Evolutionary conservation across 2,797 vertebrate genomes (phyloP).

Genomic region (Emys orbicularis): DNA sequence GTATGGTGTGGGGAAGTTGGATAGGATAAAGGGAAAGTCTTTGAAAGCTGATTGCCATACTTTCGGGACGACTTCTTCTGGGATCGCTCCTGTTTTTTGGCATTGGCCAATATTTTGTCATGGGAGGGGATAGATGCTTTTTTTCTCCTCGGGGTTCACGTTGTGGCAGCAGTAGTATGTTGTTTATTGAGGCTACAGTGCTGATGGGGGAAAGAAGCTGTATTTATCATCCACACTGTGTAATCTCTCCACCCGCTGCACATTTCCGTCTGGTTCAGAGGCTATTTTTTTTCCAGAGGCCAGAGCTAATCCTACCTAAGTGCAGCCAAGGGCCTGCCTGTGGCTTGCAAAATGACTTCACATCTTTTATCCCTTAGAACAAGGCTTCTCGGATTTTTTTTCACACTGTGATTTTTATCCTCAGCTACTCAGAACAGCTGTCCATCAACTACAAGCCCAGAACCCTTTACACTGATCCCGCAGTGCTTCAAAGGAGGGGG

Average conservation of each 20-base stretch:
- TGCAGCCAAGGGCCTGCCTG: not conserved
- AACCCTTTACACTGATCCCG: not conserved
- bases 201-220: not conserved
- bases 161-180: not conserved
- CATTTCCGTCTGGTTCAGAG: not conserved
- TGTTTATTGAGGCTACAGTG: not conserved
- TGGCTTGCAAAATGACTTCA: not conserved
- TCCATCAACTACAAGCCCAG: not conserved
- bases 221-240: not conserved
- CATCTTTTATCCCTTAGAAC: slow-evolving; percentile 29
- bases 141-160: not conserved
- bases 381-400: not conserved
- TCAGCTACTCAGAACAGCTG: not conserved
- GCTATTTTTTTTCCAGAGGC: not conserved
- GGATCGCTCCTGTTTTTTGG: not conserved
- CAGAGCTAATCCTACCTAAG: not conserved
- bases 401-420: slow-evolving; percentile 30
- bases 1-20: not conserved
- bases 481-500: not conserved
- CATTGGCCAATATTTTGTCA: not conserved
- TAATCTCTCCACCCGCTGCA: not conserved
- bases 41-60: not conserved
- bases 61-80: not conserved
- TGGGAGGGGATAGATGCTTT: not conserved
- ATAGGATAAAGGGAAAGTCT: not conserved